Percentiles rank a stretch among this genome's conserved stretches.
phyloP scores from a whole-genome alignment of 2,113 vertebrate genomes.

The Nothobranchius furzeri region DNA sequence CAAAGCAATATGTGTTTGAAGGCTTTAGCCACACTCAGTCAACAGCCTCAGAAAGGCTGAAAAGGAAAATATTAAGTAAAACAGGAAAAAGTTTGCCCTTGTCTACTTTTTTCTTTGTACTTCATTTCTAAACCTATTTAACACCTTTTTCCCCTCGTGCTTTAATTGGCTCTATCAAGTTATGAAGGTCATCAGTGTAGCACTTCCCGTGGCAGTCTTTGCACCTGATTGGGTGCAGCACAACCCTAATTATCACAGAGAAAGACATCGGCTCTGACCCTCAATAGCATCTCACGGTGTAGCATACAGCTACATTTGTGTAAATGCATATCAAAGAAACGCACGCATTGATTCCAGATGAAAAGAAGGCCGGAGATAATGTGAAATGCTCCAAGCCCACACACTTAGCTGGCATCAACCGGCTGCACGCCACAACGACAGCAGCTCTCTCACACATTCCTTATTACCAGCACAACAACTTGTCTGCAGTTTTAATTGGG shows the following conservation, averaged over 20 bases:
- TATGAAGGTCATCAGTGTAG: conserved; percentile 71
- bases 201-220: conserved; percentile 45
- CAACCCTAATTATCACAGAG: conserved; percentile 73
- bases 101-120: conserved; percentile 18
- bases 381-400: conserved; percentile 46
- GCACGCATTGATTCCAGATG: conserved; percentile 49
- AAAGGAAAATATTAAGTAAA: conserved; percentile 35
- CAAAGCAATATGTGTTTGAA: conserved; percentile 30
- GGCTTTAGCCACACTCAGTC: conserved; percentile 22
- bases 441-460: conserved; percentile 47
- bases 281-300: conserved; percentile 22
- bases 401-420: conserved; percentile 41
- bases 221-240: conserved; percentile 41
- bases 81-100: conserved; percentile 16
- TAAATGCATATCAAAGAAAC: conserved; percentile 6
- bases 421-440: conserved; percentile 47
- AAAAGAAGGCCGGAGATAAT: conserved; percentile 47
- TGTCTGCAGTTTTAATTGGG: conserved; percentile 66
- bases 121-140: conserved; percentile 18
- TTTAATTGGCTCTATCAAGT: conserved; percentile 69
- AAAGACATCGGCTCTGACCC: conserved; percentile 45
- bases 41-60: conserved; percentile 13
- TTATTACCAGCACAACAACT: conserved; percentile 67
- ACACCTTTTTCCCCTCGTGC: conserved; percentile 20
- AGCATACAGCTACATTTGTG: conserved; percentile 21